Evolutionary conservation across 2,113 vertebrate genomes (phyloP).

Genomic region (Notarius lentiginosus): DNA sequence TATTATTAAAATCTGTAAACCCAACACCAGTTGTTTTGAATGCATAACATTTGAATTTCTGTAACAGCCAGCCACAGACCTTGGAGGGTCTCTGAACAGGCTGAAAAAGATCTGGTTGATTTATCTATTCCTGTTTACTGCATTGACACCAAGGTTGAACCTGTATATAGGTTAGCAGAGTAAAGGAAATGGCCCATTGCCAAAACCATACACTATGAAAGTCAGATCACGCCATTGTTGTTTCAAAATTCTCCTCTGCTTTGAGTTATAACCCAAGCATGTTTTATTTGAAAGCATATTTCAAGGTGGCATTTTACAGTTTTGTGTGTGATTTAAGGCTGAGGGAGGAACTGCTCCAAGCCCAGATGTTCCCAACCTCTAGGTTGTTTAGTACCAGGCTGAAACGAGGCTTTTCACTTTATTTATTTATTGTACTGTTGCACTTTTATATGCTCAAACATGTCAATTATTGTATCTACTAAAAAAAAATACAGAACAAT

Average conservation of each 20-base stretch:
- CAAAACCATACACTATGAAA: not conserved
- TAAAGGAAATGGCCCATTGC: not conserved
- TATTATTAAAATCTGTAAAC: not conserved
- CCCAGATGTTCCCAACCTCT: not conserved
- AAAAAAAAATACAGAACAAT: not conserved
- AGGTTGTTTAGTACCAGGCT: not conserved
- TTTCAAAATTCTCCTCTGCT: not conserved
- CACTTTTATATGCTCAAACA: too few species aligned
- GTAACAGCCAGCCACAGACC: not conserved
- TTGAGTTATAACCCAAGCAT: not conserved
- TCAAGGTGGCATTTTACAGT: slow-evolving; percentile 6
- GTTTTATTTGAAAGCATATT: not conserved
- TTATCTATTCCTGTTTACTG: not conserved
- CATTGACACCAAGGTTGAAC: not conserved
- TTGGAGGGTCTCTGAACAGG: not conserved
- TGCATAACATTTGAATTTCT: not conserved
- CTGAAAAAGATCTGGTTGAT: slow-evolving; percentile 13
- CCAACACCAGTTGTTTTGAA: not conserved
- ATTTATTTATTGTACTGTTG: not conserved
- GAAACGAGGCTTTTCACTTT: not conserved
- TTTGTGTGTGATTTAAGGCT: not conserved
- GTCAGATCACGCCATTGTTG: not conserved
- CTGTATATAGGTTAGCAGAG: not conserved
- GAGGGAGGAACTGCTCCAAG: not conserved
- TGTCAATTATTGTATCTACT: not conserved